A percentile compares a stretch with the other conserved stretches of the same genome.
These are phyloP conservation scores for Pholis gunnellus DNA, from an alignment of 2,113 vertebrate species.

Conservation along the genomic window DNA sequence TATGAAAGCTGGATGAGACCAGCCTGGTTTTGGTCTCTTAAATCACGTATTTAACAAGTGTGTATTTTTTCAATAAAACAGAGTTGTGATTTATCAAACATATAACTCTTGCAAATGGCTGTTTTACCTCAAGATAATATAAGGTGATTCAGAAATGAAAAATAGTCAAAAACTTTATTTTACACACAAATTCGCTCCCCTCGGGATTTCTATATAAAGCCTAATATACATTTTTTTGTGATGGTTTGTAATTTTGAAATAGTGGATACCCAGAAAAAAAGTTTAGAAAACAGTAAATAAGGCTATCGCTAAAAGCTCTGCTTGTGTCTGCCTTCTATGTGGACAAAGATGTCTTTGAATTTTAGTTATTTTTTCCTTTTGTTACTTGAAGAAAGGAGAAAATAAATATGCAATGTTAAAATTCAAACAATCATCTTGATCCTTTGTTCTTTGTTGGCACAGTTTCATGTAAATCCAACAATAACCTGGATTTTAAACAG, in stretches of 20 bases:
- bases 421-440: conserved; percentile 18
- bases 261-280: background rate
- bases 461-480: conserved; percentile 42
- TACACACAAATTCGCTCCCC: too few relatives aligned
- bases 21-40: too few relatives aligned
- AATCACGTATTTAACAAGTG: too few relatives aligned
- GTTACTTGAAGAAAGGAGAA: background rate
- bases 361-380: background rate
- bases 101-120: background rate
- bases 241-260: too few relatives aligned
- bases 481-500: conserved; percentile 69
- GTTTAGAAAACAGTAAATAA: background rate
- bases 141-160: background rate
- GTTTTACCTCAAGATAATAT: background rate
- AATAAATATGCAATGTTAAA: background rate
- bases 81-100: background rate
- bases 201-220: background rate
- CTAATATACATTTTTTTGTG: background rate
- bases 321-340: background rate
- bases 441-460: conserved; percentile 30
- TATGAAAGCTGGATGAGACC: too few relatives aligned
- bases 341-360: background rate
- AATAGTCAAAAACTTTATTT: too few relatives aligned
- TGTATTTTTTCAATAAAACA: too few relatives aligned
- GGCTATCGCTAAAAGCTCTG: background rate